Conservation (phyloP, 92 coral and sea anemone species). For the Micromussa lordhowensis region DNA sequence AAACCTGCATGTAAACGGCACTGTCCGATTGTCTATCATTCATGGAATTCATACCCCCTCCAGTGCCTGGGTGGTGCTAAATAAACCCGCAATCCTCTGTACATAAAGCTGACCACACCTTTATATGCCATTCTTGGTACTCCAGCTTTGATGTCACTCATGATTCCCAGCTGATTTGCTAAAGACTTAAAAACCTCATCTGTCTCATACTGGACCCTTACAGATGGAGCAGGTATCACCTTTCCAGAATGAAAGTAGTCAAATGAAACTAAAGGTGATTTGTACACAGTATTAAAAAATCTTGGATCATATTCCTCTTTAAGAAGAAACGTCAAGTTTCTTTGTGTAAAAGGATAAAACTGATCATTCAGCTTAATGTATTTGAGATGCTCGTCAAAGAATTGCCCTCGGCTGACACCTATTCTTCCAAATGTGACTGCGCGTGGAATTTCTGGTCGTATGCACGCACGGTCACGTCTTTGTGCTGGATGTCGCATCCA, state of each 20-base stretch:
- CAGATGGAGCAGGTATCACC: slow-evolving; percentile 41
- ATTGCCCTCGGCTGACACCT: slow-evolving; percentile 94
- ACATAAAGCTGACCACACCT: slow-evolving; percentile 84
- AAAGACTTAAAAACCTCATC: slow-evolving; percentile 61
- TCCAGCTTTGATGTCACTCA: slow-evolving; percentile 89
- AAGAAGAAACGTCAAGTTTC: slow-evolving; percentile 80
- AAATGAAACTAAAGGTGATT: slow-evolving; percentile 71
- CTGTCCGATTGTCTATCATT: neutral
- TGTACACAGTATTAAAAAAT: slow-evolving; percentile 67
- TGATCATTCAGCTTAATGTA: slow-evolving; percentile 75
- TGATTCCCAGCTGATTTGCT: slow-evolving; percentile 77
- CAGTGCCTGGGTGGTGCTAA: slow-evolving; percentile 79
- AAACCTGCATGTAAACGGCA: neutral
- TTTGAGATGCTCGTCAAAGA: slow-evolving; percentile 84
- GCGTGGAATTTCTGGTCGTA: slow-evolving; percentile 93
- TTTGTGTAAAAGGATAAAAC: slow-evolving; percentile 74
- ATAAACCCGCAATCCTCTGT: slow-evolving; percentile 73
- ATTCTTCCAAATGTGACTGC: slow-evolving; percentile 84
- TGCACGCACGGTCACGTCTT: slow-evolving; percentile 81
- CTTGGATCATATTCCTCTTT: slow-evolving; percentile 76
- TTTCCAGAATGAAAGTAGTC: slow-evolving; percentile 67
- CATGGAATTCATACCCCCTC: slow-evolving; percentile 62
- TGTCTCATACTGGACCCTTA: slow-evolving; percentile 78
- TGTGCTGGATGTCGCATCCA: slow-evolving; percentile 96
- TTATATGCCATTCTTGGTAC: slow-evolving; percentile 92